Evolutionary conservation across 2,888 invertebrate species (phyloP).

Genomic region (Drosophila lutescens): DNA sequence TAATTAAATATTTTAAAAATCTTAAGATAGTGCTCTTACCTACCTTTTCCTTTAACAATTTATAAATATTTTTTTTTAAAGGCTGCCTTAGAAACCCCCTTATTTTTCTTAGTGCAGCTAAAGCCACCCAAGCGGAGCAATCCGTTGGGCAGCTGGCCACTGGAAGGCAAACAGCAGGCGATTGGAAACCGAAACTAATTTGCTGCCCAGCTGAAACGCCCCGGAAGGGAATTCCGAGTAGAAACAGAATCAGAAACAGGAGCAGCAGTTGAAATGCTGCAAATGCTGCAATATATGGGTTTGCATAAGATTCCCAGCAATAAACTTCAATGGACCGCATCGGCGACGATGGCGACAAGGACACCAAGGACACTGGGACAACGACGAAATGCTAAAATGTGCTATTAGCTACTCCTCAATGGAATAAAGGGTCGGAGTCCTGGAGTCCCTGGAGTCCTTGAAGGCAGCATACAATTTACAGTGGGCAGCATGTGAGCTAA

Average conservation of each 20-base stretch:
- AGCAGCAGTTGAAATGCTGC: conserved; percentile 55
- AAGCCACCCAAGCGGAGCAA: conserved; percentile 20
- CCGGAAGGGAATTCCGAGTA: background rate
- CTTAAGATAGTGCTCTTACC: too few species aligned
- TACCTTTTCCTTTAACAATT: too few species aligned
- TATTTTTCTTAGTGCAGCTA: conserved; percentile 4
- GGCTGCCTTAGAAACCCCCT: background rate
- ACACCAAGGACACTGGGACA: conserved; percentile 27
- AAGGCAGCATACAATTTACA: conserved; percentile 1
- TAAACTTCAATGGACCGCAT: conserved; percentile 70
- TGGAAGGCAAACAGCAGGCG: conserved; percentile 55
- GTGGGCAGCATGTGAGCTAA: background rate
- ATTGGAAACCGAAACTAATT: conserved; percentile 46
- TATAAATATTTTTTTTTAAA: too few species aligned
- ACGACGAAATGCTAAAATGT: conserved; percentile 68
- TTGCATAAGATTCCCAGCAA: conserved; percentile 70
- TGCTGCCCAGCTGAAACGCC: conserved; percentile 27
- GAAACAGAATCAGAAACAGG: conserved; percentile 50
- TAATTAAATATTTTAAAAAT: too few species aligned
- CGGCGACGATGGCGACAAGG: conserved; percentile 40
- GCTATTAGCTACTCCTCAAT: conserved; percentile 61
- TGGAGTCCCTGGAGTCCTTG: background rate
- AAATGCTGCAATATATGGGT: conserved; percentile 71
- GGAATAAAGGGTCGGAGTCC: conserved; percentile 6
- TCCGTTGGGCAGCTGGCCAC: conserved; percentile 35